Base-by-base conservation (phyloP, 2,888 invertebrate genomes). In the Melanotus villosus region DNA sequence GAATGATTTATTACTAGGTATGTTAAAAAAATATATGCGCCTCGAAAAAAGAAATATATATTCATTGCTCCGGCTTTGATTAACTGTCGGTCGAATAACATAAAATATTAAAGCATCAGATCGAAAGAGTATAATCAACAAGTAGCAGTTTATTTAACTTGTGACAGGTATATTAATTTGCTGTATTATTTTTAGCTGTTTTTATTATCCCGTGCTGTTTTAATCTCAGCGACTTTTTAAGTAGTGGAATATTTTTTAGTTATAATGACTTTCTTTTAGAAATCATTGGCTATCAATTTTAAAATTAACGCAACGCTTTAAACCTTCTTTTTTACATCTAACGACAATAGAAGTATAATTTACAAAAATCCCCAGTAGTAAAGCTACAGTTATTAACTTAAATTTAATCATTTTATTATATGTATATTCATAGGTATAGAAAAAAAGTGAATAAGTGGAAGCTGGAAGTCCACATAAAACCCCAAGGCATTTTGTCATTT, bases 21-120 rank as follows among this genome's bases (percentile, higher is more conserved):
- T 56, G 18, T 19, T 34, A 12, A 23, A 36, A 54, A 56, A 36
- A 21, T 21, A n/a, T n/a, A 34, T n/a, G 18, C 19, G 34, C 50
- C 50, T n/a, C 26, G 26, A 26, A 26, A 7, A 52, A 52, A n/a
- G n/a, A n/a, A n/a, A n/a, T n/a, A 52, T 26, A 12, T 26, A 30
- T 30, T 50, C 12, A 26, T 16, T 52, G 18, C 56, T 21, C n/a
- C 12, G 56, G 19, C 34, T 56, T 56, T 56, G 56, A 56, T 56
- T 56, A 56, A 56, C 56, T 19, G 34, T 21, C 36, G 16, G 36
- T 5, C 34, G 18, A 34, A 38, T 56, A 19, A 38, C 34, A 52
- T 32, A 52, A 52, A 52, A 30, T 52, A 52, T 16, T 23, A 52
- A 52, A 52, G 16, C 52, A 1, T 52, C 30, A 23, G 21, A 23